These are phyloP conservation scores for Acrossocheilus fasciatus DNA, from an alignment of 2,797 vertebrate genomes.

Conservation along the genomic window DNA sequence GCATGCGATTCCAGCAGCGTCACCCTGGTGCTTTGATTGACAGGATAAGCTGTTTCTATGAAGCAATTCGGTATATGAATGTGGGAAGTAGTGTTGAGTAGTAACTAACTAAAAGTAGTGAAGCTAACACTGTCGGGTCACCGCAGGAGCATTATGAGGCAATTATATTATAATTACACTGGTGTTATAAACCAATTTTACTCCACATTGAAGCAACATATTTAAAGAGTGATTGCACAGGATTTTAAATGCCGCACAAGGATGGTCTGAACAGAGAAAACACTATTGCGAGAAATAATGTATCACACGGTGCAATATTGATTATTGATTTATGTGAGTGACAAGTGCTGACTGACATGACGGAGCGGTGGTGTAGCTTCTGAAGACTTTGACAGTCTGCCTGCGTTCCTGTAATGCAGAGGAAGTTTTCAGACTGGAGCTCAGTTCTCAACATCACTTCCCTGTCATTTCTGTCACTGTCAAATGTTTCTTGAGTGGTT, in stretches of 20 bases:
- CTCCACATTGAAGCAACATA: not conserved
- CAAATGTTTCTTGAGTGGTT: conserved; percentile 3
- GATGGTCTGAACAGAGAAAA: not conserved
- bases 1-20: conserved; percentile 16
- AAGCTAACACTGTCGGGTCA: not conserved
- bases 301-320: not conserved
- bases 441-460: not conserved
- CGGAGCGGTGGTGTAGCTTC: not conserved
- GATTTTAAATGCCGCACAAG: not conserved
- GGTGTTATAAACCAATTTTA: not conserved
- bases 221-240: not conserved
- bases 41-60: conserved; percentile 71
- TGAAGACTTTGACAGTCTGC: conserved; percentile 14
- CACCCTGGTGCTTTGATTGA: conserved; percentile 66
- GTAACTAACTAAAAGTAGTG: not conserved
- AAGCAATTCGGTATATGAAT: conserved; percentile 44
- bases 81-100: conserved; percentile 26
- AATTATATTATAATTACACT: not conserved
- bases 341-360: not conserved
- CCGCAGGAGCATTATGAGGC: not conserved
- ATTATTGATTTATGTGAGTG: conserved; percentile 5
- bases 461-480: conserved; percentile 21
- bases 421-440: not conserved
- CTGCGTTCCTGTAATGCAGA: not conserved
- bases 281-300: not conserved